Base-by-base conservation (phyloP, 2,797 vertebrate species). In the Gadopsis marmoratus region DNA sequence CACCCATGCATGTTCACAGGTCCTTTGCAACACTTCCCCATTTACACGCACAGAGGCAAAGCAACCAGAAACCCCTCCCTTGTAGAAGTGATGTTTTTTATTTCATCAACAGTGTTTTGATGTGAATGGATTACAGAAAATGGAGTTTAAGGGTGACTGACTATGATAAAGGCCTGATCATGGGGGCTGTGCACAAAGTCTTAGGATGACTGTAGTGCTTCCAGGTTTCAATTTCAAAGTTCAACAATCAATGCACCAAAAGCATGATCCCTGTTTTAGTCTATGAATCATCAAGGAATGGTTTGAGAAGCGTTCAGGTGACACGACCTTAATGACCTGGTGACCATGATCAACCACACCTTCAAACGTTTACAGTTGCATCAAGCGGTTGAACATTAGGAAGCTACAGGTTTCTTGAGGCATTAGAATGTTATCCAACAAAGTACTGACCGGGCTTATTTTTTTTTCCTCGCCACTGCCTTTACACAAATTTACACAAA, bases 21-120 rank as follows among this genome's bases (percentile, higher is more conserved):
- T 63, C 21, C 31, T 29, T 79, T 47, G 8, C 41, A 83, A 66
- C 55, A 85, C 82, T 91, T 91, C 89, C 72, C 37, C 71, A 71
- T 89, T 86, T 68, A 78, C 51, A 76, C 48, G 58, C 45, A 2
- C 33, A 59, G 17, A 8, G 10, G 33, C 6, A 31, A 68, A 54
- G 37, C 12, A 41, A 41, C 12, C 39, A 41, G 12, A 41, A 41
- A 41, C 39, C 16, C 16, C 2, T 51, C 66, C 19, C 9, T 37
- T 3, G 16, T 54, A 74, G 26, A 63, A 37, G 47, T 56, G 16
- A 71, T 29, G 1, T 50, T 33, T 54, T 39, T 4, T 5, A 12
- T n/a, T 72, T 53, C 7, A 54, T 45, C 50, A 39, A 71, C 66
- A 47, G 35, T 33, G 47, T 65, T 21, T 51, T 19, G 16, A 83